These are phyloP conservation scores for Polypterus senegalus DNA, from an alignment of 2,113 vertebrate genomes.

Conservation along the genomic window DNA sequence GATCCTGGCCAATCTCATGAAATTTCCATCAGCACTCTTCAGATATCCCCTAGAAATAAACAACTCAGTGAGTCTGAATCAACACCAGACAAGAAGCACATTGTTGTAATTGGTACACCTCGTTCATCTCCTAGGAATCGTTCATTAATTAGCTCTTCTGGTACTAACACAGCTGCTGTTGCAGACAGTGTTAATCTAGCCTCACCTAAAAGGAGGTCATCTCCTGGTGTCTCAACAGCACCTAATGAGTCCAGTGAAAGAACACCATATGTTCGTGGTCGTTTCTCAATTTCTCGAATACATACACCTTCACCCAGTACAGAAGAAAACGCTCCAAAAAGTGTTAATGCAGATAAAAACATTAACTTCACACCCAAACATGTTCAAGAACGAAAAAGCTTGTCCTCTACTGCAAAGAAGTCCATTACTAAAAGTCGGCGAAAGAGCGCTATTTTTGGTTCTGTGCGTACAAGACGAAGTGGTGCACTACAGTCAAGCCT, in stretches of 20 bases:
- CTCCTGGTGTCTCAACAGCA: background rate
- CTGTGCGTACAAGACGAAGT: conserved; percentile 46
- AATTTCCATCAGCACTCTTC: no score
- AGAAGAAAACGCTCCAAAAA: conserved; percentile 12
- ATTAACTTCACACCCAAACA: conserved; percentile 20
- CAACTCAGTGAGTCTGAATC: no score
- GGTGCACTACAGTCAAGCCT: conserved; percentile 64
- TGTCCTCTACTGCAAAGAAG: conserved; percentile 28
- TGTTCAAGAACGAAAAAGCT: conserved; percentile 25
- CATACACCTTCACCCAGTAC: conserved; percentile 34
- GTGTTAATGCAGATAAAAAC: rapidly evolving
- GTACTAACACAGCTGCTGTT: no score
- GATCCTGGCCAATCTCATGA: no score
- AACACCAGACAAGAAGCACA: no score
- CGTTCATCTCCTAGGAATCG: no score
- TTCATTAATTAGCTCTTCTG: no score
- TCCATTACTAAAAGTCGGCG: conserved; percentile 30
- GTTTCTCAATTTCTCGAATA: conserved; percentile 59
- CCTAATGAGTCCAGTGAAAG: background rate
- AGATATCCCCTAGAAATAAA: no score
- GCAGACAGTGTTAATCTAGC: background rate
- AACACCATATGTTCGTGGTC: conserved; percentile 26
- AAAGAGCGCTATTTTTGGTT: conserved; percentile 35
- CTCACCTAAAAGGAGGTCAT: background rate
- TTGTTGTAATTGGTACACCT: no score